Conservation (phyloP, 37 sponge, comb jelly and placozoan genomes). For the Agelas oroides region DNA sequence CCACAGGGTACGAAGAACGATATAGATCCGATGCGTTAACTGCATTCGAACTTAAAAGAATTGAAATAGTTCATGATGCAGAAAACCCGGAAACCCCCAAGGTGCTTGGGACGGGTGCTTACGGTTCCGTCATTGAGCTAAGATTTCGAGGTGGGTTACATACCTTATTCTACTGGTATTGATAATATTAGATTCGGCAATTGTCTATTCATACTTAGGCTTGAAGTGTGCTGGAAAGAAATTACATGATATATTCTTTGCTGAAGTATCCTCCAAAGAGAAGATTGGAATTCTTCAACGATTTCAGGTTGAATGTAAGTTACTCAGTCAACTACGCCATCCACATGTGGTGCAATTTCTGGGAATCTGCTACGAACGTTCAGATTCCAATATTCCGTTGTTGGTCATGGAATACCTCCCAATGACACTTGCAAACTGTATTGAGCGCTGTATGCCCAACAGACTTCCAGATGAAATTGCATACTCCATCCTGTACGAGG, state of each 20-base stretch:
- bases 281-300: background rate
- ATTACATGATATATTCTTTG: background rate
- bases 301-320: constrained; percentile 5
- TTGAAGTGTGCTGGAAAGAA: constrained; percentile 8
- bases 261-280: background rate
- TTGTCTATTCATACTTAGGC: too few relatives aligned
- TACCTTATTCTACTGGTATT: too few relatives aligned
- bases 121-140: too few relatives aligned
- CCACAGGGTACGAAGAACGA: too few relatives aligned
- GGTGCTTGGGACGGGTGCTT: too few relatives aligned
- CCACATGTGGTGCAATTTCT: constrained; percentile 21
- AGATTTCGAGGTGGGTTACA: too few relatives aligned
- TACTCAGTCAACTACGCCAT: constrained; percentile 2
- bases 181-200: too few relatives aligned
- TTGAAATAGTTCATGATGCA: too few relatives aligned
- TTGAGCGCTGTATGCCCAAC: background rate
- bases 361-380: background rate
- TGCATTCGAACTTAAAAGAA: too few relatives aligned
- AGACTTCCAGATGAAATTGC: background rate
- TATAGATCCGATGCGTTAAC: too few relatives aligned
- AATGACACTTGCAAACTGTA: background rate
- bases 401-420: constrained; percentile 13
- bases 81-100: too few relatives aligned
- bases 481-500: constrained; percentile 23
- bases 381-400: background rate